Percentiles rank a stretch among this genome's conserved stretches.
Conservation (phyloP, 2,113 vertebrate species). For the Albula goreensis region DNA sequence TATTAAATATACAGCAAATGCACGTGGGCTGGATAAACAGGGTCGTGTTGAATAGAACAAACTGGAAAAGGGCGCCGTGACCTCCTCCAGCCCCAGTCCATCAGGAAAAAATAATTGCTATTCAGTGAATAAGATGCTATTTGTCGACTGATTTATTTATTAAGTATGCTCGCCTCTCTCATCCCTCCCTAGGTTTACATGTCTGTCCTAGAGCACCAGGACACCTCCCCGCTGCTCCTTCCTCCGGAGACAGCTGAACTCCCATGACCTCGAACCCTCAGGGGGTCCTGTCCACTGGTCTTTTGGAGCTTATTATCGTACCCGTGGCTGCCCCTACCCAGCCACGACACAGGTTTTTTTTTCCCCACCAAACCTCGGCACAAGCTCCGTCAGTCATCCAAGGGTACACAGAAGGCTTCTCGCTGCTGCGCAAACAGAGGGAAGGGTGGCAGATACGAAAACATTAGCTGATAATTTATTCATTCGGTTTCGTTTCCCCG, state of each 20-base stretch:
- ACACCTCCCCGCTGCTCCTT: not conserved
- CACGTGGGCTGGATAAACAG: not conserved
- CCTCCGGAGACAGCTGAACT: conserved; percentile 20
- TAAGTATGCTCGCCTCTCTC: not conserved
- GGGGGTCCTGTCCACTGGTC: conserved; percentile 6
- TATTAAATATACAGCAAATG: too few species aligned
- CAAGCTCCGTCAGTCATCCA: not conserved
- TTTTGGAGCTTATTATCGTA: not conserved
- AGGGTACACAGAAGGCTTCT: not conserved
- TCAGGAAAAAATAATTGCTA: not conserved
- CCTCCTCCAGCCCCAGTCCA: not conserved
- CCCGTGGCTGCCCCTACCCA: not conserved
- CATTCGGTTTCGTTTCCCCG: not conserved
- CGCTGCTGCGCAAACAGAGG: not conserved
- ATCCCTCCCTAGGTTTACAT: conserved; percentile 1
- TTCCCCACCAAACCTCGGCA: not conserved
- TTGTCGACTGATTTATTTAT: conserved; percentile 21
- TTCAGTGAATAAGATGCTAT: conserved; percentile 3
- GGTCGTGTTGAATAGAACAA: not conserved
- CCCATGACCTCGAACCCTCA: not conserved
- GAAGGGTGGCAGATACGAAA: not conserved
- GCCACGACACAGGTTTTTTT: not conserved
- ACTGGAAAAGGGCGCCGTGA: not conserved
- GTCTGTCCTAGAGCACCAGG: not conserved
- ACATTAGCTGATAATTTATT: conserved; percentile 22